These are phyloP conservation scores for Periophthalmus modestus DNA, from an alignment of 2,113 vertebrate genomes.

Conservation along the genomic window DNA sequence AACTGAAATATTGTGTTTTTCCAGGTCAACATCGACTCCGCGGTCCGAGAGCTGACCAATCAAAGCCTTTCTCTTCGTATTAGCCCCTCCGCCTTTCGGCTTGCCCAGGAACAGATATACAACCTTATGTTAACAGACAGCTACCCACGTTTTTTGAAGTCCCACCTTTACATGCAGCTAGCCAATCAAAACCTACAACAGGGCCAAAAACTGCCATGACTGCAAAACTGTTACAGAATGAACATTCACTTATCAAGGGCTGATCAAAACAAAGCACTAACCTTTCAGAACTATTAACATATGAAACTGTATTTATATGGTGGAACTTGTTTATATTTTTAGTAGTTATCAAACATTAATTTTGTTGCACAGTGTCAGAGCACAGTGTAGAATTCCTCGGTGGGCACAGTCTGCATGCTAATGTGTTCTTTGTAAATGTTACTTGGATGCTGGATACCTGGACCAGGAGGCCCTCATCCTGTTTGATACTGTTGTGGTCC, in stretches of 20 bases:
- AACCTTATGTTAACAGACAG: conserved; percentile 94
- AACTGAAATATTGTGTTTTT: conserved; percentile 11
- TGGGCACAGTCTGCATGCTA: neutral
- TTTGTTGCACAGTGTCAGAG: neutral
- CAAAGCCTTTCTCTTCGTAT: conserved; percentile 82
- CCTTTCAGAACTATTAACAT: neutral
- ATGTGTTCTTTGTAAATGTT: neutral
- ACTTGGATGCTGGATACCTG: neutral
- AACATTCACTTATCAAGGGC: neutral
- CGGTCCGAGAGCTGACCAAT: conserved; percentile 87
- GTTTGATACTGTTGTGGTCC: no score
- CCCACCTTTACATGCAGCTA: conserved; percentile 87
- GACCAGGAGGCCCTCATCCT: no score
- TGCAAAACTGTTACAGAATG: neutral
- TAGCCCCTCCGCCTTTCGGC: conserved; percentile 80
- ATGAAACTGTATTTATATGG: neutral
- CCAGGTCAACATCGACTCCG: conserved; percentile 93
- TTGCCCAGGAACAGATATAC: conserved; percentile 89
- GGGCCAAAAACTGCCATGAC: neutral
- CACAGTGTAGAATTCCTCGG: neutral
- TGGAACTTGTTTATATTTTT: neutral
- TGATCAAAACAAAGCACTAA: neutral
- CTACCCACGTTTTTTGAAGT: conserved; percentile 92
- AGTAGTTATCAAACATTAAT: no score
- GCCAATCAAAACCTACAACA: conserved; percentile 68